These are phyloP conservation scores for Drosophila engyochracea DNA, from an alignment of 2,888 invertebrate species.

Conservation along the genomic window DNA sequence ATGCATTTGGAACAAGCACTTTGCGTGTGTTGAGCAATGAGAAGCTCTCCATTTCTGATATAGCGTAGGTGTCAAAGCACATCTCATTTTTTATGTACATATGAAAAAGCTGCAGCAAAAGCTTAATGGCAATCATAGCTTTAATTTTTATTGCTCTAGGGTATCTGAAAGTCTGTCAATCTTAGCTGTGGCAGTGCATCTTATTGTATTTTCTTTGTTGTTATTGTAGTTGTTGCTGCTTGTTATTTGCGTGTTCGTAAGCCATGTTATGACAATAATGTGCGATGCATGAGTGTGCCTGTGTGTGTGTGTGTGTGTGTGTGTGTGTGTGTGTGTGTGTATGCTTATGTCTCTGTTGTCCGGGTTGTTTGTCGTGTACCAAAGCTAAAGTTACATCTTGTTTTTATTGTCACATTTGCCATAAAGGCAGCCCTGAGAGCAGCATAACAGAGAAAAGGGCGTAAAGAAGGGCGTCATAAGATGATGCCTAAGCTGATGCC, in stretches of 20 bases:
- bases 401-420: slow-evolving; percentile 79
- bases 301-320: slow-evolving; percentile 9
- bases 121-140: rapidly evolving
- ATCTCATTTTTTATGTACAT: neutral
- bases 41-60: neutral
- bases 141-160: neutral
- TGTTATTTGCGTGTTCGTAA: slow-evolving; percentile 71
- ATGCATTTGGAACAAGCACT: neutral
- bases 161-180: slow-evolving; percentile 10
- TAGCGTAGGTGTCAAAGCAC: neutral
- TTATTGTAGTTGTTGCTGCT: slow-evolving; percentile 43
- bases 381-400: slow-evolving; percentile 76
- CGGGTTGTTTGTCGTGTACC: slow-evolving; percentile 48
- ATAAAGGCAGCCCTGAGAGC: slow-evolving; percentile 66
- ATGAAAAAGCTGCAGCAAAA: neutral
- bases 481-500: slow-evolving; percentile 59
- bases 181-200: neutral
- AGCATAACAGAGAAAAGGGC: slow-evolving; percentile 21
- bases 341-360: slow-evolving; percentile 23
- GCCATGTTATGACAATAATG: slow-evolving; percentile 79
- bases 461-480: slow-evolving; percentile 58
- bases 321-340: slow-evolving; percentile 8
- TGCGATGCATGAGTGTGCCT: slow-evolving; percentile 43
- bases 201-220: slow-evolving; percentile 36
- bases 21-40: neutral